Percentiles rank a stretch among this genome's conserved stretches.
These are phyloP conservation scores for Elachura formosa DNA, from an alignment of 2,113 vertebrate species.

Conservation along the genomic window DNA sequence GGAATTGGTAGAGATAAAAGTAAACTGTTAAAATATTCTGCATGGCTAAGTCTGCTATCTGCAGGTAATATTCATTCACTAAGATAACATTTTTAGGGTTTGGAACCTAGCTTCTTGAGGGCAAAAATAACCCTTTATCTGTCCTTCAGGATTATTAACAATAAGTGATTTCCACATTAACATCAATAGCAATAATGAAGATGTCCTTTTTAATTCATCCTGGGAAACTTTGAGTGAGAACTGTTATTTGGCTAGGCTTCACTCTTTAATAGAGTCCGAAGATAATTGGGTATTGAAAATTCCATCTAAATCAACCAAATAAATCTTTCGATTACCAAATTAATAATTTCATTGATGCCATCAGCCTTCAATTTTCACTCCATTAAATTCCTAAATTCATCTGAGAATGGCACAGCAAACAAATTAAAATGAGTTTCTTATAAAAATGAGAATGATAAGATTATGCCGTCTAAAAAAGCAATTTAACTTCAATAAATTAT, in stretches of 20 bases:
- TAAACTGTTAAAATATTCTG: constrained; percentile 44
- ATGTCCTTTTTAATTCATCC: constrained; percentile 60
- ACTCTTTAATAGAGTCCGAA: constrained; percentile 58
- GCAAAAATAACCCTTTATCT: constrained; percentile 56
- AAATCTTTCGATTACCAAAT: constrained; percentile 69
- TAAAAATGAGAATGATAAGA: constrained; percentile 73
- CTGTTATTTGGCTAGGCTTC: constrained; percentile 51
- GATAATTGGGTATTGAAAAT: constrained; percentile 67
- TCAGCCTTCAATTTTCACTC: constrained; percentile 67
- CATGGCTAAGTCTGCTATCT: constrained; percentile 29
- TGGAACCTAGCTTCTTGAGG: constrained; percentile 29
- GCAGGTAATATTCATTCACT: constrained; percentile 36
- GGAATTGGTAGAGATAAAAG: constrained; percentile 27
- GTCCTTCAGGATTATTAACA: constrained; percentile 56
- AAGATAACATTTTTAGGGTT: constrained; percentile 56
- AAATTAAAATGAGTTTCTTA: constrained; percentile 75
- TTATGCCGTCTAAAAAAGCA: constrained; percentile 70
- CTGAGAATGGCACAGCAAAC: constrained; percentile 65
- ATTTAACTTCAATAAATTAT: constrained; percentile 79
- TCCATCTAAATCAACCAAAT: constrained; percentile 72
- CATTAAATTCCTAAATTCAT: constrained; percentile 73
- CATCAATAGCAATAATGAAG: constrained; percentile 65
- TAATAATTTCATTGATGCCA: constrained; percentile 74
- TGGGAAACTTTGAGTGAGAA: constrained; percentile 37
- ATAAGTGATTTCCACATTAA: constrained; percentile 60